phyloP scores from a whole-genome alignment of 2,797 vertebrate species.

The Craterocephalus amniculus region DNA sequence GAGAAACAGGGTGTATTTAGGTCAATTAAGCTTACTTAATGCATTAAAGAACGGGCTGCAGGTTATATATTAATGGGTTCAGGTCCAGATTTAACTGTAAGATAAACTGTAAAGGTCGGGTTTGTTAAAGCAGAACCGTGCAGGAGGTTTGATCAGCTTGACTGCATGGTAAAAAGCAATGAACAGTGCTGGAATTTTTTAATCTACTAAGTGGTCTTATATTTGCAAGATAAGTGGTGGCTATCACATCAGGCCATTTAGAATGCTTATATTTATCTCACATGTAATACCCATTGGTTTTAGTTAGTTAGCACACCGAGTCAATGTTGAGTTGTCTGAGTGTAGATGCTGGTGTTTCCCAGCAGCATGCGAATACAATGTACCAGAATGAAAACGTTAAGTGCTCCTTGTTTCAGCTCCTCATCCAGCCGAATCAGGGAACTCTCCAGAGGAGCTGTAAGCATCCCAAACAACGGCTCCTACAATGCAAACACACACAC shows the following conservation, averaged over 20 bases:
- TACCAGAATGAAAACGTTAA: conserved; percentile 91
- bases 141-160: neutral
- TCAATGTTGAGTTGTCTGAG: neutral
- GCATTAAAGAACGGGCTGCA: no score
- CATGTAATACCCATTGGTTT: neutral
- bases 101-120: no score
- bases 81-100: no score
- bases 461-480: conserved; percentile 93
- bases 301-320: neutral
- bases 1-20: no score
- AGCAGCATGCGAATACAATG: conserved; percentile 8
- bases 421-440: conserved; percentile 86
- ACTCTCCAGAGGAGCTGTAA: conserved; percentile 82
- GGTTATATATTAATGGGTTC: no score
- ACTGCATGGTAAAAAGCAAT: conserved; percentile 2
- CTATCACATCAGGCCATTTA: neutral
- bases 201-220: neutral
- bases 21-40: no score
- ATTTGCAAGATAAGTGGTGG: conserved; percentile 1
- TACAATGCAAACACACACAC: conserved; percentile 57
- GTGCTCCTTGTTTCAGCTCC: conserved; percentile 84
- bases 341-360: conserved; percentile 6
- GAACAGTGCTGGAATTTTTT: neutral
- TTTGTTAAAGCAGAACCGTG: no score
- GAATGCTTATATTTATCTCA: neutral